Evolutionary conservation across 2,113 vertebrate species (phyloP).

Genomic region (Alaudala cheleensis): DNA sequence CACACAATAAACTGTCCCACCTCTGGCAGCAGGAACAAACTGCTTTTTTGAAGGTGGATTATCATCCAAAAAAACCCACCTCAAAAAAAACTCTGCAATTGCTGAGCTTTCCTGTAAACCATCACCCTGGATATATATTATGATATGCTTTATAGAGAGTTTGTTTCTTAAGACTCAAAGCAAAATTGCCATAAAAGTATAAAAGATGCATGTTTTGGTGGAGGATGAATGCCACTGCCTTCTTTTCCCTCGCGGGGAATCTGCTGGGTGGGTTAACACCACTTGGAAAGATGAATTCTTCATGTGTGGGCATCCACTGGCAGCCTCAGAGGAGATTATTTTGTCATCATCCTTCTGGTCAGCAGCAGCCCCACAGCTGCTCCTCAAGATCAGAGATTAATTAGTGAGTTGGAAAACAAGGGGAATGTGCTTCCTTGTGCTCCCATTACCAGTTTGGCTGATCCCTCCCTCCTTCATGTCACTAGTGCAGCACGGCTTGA

Average conservation of each 20-base stretch:
- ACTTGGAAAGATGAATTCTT: conserved; percentile 10
- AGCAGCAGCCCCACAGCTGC: background rate
- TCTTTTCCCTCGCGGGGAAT: background rate
- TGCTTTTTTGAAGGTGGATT: background rate
- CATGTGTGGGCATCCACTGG: conserved; percentile 20
- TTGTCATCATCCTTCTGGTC: background rate
- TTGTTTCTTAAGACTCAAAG: conserved; percentile 42
- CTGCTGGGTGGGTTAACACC: background rate
- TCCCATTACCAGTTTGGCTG: background rate
- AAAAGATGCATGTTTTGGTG: conserved; percentile 1
- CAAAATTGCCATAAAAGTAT: conserved; percentile 22
- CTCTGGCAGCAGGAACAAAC: background rate
- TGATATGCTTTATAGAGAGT: conserved; percentile 57
- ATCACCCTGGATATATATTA: conserved; percentile 41
- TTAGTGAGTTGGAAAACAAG: background rate
- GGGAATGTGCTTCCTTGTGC: background rate
- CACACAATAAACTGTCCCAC: background rate
- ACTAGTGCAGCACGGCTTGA: background rate
- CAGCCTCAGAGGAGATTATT: background rate
- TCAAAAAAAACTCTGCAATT: background rate
- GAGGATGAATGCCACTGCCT: background rate
- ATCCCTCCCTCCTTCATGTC: background rate
- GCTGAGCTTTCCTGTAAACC: conserved; percentile 17
- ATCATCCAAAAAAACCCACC: background rate
- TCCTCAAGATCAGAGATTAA: background rate